Base-by-base conservation (phyloP, 2,797 vertebrate genomes). In the Urophycis tenuis region DNA sequence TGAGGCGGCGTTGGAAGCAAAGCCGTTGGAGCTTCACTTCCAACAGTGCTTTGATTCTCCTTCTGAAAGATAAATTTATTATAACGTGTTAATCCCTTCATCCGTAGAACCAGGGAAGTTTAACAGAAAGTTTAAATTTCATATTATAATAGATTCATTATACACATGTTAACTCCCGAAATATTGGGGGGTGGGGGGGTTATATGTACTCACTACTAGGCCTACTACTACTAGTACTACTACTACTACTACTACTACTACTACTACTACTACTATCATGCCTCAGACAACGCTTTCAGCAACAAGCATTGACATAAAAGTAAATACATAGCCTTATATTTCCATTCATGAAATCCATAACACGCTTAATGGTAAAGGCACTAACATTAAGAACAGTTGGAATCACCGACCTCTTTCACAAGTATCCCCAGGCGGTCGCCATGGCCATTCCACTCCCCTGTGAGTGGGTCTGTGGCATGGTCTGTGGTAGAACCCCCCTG, bases 331-430 rank as follows among this genome's bases (percentile, higher is more conserved):
- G 19, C 5, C 45, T 19, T 19, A 5, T n/a, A 15, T 41, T 41
- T 53, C 45, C 45, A 53, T 17, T 53, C 45, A 5, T 41, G 14
- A 17, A 41, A 41, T n/a, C n/a, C n/a, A 41, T 41, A 41, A 39
- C 39, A 41, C 11, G 11, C 17, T 64, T 70, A 30, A 32, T 31
- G 12, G 12, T 32, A 71, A 71, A 71, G 31, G 69, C 14, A 15
- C 69, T 3, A 10, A 67, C 3, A 33, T 71, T 71, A 5, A 32
- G n/a, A 73, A 75, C 0, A 7, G 71, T 32, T 14, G 6, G 36
- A 19, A 36, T 25, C 67, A 80, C 89, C 84, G 32, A 93, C 91
- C 87, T 88, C 78, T 29, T 85, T 80, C 9, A 80, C 30, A 22
- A 83, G 79, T 0, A 64, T 77, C 74, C 75, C 74, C 14, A 82